Evolutionary conservation across 2,888 invertebrate genomes (phyloP), one percentile per base, ranked within the genome.

Genomic region (Drosophila helvetica): DNA sequence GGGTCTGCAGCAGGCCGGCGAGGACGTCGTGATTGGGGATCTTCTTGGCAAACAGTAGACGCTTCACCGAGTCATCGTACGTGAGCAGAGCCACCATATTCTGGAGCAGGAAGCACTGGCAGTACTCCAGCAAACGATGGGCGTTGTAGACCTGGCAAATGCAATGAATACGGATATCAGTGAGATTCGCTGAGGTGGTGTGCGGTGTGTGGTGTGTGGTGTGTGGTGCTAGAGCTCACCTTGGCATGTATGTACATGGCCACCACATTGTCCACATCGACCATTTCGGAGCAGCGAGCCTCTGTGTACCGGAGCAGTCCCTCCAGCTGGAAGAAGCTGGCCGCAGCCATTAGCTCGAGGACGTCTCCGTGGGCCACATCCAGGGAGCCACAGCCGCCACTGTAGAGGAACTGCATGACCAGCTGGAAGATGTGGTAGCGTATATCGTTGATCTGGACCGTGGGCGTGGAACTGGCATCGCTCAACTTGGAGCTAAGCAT

Each of bases 21-120:
- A 98, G 93, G 6, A 98, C 97, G 89, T 98, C 97, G 90, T 97
- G 97, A 83, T 97, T 97, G 56, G 97, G 97, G 73, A 97, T 93
- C 88, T 97, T 96, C 91, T 97, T 97, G 46, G 97, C 97, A 87
- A 97, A 97, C 43, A 98, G 93, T 62, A 98, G 93, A 72, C 97
- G 94, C 90, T 97, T 96, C 0, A 97, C 97, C 0, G 97, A 97
- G 90, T 97, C 97, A 87, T 97, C 97, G 89, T 97, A 97, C 0
- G 97, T 97, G 53, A 98, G 93, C 27, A 97, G 93, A n/a, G 97
- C 96, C n/a, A 97, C 97, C 97, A 98, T 96, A 90, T 98, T 97
- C 92, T 98, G 97, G 51, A 98, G 93, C 27, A 98, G 93, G 91
- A 97, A 97, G 57, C 97, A 97, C 93, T 97, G 97, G 90, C 97